Evolutionary conservation across 2,888 invertebrate genomes (phyloP).

Genomic region (Entomobrya multifasciata): DNA sequence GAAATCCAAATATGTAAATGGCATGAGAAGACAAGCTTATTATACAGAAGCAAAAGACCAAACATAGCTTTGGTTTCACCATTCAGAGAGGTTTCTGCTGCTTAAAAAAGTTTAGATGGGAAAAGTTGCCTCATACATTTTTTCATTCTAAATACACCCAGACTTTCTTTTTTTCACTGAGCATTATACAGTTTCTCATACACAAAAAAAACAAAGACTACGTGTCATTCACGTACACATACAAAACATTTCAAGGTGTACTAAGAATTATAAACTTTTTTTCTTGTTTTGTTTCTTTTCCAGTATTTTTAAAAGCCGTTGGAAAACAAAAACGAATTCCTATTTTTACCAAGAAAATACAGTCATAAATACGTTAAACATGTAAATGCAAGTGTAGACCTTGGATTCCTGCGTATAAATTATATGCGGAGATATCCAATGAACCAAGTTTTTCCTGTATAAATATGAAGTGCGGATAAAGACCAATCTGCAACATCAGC

Average conservation of each 20-base stretch:
- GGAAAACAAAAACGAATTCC: conserved; percentile 38
- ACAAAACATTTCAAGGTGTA: not conserved
- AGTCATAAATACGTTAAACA: conserved; percentile 29
- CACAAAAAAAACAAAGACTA: not conserved
- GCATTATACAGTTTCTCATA: not conserved
- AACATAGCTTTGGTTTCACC: not conserved
- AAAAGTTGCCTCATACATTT: conserved; percentile 33
- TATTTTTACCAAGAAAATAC: not conserved
- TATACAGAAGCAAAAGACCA: not conserved
- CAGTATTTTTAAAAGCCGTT: conserved; percentile 25
- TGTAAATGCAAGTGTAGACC: not conserved
- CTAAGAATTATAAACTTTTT: not conserved
- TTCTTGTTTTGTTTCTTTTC: conserved; percentile 34
- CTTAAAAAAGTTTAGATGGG: conserved; percentile 49
- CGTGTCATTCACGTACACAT: conserved; percentile 35
- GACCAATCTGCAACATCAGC: too few species aligned
- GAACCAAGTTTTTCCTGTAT: not conserved
- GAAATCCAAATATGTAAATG: too few species aligned
- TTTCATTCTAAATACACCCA: conserved; percentile 1
- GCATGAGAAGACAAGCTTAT: not conserved
- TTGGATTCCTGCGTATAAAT: not conserved
- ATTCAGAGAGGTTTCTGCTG: too few species aligned
- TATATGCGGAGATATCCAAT: not conserved
- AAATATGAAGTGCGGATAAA: not conserved
- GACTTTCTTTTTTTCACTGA: not conserved